Evolutionary conservation across 2,113 vertebrate species (phyloP), one percentile per base, ranked within the genome.

Genomic region (Gallinago undulata): DNA sequence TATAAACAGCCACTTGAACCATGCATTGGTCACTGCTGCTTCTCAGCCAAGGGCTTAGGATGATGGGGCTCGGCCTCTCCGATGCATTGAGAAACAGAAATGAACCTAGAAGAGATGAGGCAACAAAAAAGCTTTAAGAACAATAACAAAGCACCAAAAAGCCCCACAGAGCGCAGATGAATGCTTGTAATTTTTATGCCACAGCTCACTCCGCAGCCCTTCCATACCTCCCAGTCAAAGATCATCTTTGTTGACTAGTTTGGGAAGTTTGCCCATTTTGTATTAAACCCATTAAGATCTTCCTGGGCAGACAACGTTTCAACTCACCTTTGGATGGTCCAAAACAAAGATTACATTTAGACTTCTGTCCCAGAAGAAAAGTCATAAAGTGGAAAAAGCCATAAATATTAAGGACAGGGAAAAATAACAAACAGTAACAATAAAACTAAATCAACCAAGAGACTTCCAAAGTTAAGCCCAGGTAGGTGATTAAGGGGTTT

Each of bases 1-100:
- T 98, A 96, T 99, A 99, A 68, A 99, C 98, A 0, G 99, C 98
- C 97, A 99, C 97, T 74, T 99, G 99, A 94, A 99, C 97, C 8
- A 97, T 94, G 39, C 99, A 99, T 30, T 97, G 97, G 39, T 98
- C 98, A 10, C 97, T 98, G 24, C 88, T 97, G 70, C 98, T 99
- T 86, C 98, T 98, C 97, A 99, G 97, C 99, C 99, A 99, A 0
- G 99, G 99, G 79, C 99, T 99, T 96, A 99, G 95, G 87, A 99
- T 98, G 97, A 98, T 97, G 13, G 99, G 99, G 19, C 98, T 99
- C 7, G 83, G 98, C 69, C 97, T 97, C 13, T 97, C 97, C 1
- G 99, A 99, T 16, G 97, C 87, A 68, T 99, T 99, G 92, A 99
- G 98, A 92, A 98, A 98, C 76, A 99, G 97, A 95, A 99, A 99